These are phyloP conservation scores for Chelonus insularis DNA, from an alignment of 1,140 invertebrate species.

Conservation along the genomic window DNA sequence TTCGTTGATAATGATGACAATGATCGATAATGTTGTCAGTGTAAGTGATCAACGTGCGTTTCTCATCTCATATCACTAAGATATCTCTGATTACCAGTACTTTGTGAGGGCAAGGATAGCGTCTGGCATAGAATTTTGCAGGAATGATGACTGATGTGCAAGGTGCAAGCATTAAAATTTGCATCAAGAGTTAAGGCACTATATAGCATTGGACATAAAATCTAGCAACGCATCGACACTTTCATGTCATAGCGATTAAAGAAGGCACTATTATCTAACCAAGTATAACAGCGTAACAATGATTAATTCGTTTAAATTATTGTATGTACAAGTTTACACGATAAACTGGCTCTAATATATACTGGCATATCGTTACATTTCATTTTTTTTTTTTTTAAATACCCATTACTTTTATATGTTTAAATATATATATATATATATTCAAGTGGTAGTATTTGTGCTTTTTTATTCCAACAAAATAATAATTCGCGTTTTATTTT, in stretches of 20 bases:
- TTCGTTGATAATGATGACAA: slow-evolving; percentile 32
- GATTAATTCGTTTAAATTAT: slow-evolving; percentile 25
- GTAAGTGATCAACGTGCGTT: slow-evolving; percentile 34
- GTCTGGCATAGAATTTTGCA: slow-evolving; percentile 29
- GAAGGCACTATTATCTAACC: slow-evolving; percentile 55
- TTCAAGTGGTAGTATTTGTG: background rate
- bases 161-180: slow-evolving; percentile 11
- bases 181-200: slow-evolving; percentile 48
- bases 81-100: slow-evolving; percentile 17
- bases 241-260: slow-evolving; percentile 40
- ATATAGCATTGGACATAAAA: too few relatives aligned
- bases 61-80: slow-evolving; percentile 32
- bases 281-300: slow-evolving; percentile 34
- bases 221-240: slow-evolving; percentile 22
- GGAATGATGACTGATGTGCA: slow-evolving; percentile 14
- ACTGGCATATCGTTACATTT: slow-evolving; percentile 52
- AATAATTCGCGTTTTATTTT: too few relatives aligned
- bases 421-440: slow-evolving; percentile 6
- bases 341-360: slow-evolving; percentile 52
- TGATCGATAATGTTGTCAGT: slow-evolving; percentile 40
- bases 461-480: background rate
- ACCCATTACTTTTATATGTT: slow-evolving; percentile 8
- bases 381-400: slow-evolving; percentile 22
- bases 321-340: slow-evolving; percentile 32
- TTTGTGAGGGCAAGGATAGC: slow-evolving; percentile 9